Percentiles rank a stretch among this genome's conserved stretches.
Evolutionary conservation across 2,797 vertebrate genomes (phyloP).

Genomic region (Gallinago nigripennis): DNA sequence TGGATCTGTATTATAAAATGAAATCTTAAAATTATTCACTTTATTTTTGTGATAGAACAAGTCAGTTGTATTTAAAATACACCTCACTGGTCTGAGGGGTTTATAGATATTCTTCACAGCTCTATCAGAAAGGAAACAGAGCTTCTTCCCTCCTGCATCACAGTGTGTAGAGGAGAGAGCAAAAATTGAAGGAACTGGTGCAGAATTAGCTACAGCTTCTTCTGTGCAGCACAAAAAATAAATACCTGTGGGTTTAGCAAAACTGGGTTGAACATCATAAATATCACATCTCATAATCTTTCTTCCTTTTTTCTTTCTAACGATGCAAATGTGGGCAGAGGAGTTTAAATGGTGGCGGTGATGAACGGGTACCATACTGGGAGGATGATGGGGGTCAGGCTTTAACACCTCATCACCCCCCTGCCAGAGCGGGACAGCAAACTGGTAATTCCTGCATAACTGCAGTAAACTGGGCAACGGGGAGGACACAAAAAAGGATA

Average conservation of each 20-base stretch:
- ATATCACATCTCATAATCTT: background rate
- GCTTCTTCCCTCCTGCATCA: background rate
- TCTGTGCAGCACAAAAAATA: background rate
- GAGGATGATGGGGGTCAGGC: background rate
- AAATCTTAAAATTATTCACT: background rate
- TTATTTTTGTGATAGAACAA: background rate
- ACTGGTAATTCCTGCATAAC: background rate
- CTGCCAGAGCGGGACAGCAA: background rate
- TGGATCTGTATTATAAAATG: background rate
- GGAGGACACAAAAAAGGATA: background rate
- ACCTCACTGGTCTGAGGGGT: background rate
- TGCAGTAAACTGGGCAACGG: accelerated
- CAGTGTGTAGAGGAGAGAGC: background rate
- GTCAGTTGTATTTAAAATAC: background rate
- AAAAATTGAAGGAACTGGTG: background rate
- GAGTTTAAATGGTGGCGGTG: background rate
- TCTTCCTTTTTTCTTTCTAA: background rate
- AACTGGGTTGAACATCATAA: background rate
- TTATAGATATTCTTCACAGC: background rate
- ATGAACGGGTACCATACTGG: background rate
- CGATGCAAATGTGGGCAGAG: background rate
- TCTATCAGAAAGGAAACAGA: accelerated
- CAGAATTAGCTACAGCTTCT: background rate
- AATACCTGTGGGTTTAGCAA: background rate
- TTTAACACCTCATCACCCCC: background rate